Evolutionary conservation across 2,113 vertebrate species (phyloP).

Genomic region (Lucifuga dentata): DNA sequence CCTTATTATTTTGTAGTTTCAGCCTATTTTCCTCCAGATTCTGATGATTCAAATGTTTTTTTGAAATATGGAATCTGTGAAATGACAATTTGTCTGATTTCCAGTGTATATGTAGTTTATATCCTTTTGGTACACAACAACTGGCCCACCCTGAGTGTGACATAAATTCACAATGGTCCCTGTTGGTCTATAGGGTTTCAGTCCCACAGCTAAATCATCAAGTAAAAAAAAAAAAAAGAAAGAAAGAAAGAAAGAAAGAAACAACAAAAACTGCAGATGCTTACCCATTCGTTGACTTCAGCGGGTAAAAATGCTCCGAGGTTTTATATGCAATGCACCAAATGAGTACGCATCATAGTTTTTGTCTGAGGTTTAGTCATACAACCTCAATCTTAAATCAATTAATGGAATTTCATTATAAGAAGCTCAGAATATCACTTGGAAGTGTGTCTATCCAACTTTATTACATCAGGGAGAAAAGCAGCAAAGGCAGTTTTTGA

Average conservation of each 20-base stretch:
- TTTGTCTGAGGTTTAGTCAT: neutral
- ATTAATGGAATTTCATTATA: no score
- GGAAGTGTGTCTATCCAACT: constrained; percentile 64
- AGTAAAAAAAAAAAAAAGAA: constrained; percentile 6
- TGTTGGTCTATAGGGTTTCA: constrained; percentile 30
- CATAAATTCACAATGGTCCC: constrained; percentile 36
- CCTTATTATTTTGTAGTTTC: no score
- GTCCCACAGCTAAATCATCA: constrained; percentile 38
- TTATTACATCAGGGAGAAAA: no score
- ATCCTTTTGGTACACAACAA: constrained; percentile 26
- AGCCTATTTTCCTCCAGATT: no score
- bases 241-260: no score
- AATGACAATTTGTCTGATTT: no score
- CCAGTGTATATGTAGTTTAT: neutral
- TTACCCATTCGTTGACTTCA: neutral
- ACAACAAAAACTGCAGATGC: constrained; percentile 25
- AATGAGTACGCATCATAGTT: no score
- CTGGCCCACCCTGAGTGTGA: constrained; percentile 33
- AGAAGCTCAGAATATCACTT: neutral
- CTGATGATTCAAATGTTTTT: no score
- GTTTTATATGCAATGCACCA: no score
- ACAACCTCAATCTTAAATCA: neutral
- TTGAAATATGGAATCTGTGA: no score
- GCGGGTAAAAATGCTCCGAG: neutral
- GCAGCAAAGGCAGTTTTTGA: neutral